A percentile compares a stretch with the other conserved stretches of the same genome.
These are phyloP conservation scores for Albula glossodonta DNA, from an alignment of 2,113 vertebrate genomes.

Conservation along the genomic window DNA sequence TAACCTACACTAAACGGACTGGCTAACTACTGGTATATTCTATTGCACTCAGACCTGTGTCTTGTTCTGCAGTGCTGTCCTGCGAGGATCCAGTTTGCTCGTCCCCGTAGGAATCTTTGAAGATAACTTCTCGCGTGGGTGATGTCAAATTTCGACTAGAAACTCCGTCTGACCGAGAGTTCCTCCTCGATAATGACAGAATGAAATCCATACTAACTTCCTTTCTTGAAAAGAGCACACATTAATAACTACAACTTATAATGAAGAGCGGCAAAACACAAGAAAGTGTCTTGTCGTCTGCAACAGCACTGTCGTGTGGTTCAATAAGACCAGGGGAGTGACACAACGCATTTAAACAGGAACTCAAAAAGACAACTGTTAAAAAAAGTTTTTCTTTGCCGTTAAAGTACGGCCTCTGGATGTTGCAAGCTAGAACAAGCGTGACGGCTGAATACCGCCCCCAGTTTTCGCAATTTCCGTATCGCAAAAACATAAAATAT, in stretches of 20 bases:
- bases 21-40: not conserved
- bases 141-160: not conserved
- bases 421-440: slow-evolving; percentile 2
- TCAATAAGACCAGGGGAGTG: not conserved
- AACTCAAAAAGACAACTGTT: not conserved
- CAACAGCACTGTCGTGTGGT: not conserved
- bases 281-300: not conserved
- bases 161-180: not conserved
- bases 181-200: not conserved
- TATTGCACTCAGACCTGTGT: not conserved
- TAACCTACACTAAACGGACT: not conserved
- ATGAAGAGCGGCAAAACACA: not conserved
- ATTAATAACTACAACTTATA: not conserved
- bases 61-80: not conserved
- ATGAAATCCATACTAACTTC: not conserved
- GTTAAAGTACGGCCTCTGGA: not conserved
- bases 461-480: not conserved
- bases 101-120: slow-evolving; percentile 8
- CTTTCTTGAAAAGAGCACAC: not conserved
- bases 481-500: not conserved
- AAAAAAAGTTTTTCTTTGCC: not conserved
- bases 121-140: not conserved
- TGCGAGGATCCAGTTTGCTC: not conserved
- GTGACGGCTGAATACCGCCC: not conserved
- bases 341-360: not conserved